Conservation (phyloP, 2,113 vertebrate genomes). For the Tragelaphus buxtoni region DNA sequence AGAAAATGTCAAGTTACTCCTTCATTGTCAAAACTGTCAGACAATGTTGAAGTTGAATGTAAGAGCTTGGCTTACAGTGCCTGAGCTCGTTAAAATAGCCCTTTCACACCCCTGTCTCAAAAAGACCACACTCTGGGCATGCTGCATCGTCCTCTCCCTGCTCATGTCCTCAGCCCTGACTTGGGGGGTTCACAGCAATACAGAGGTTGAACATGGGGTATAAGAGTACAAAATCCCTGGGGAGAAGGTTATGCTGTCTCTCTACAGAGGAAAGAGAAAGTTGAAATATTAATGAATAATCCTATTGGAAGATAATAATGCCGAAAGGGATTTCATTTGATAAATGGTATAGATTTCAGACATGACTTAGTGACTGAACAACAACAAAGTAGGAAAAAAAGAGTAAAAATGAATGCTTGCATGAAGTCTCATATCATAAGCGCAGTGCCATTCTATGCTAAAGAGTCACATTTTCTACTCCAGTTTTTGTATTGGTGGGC, state of each 20-base stretch:
- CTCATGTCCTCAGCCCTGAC: rapidly evolving
- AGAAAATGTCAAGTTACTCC: not conserved
- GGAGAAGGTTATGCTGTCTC: rapidly evolving
- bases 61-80: not conserved
- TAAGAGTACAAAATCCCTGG: not conserved
- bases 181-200: not conserved
- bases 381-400: not conserved
- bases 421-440: not conserved
- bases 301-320: not conserved
- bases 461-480: not conserved
- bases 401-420: not conserved
- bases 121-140: not conserved
- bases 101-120: not conserved
- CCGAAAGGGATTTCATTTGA: not conserved
- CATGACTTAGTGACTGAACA: not conserved
- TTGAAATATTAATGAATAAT: not conserved
- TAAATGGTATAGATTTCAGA: not conserved
- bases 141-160: rapidly evolving
- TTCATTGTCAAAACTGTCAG: not conserved
- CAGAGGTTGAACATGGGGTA: rapidly evolving
- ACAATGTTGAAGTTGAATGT: not conserved
- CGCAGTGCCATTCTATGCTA: too few relatives aligned
- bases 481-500: not conserved
- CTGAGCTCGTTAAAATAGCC: not conserved
- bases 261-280: not conserved